Conservation (phyloP, 1,140 invertebrate genomes). For the Drosophila ananassae region DNA sequence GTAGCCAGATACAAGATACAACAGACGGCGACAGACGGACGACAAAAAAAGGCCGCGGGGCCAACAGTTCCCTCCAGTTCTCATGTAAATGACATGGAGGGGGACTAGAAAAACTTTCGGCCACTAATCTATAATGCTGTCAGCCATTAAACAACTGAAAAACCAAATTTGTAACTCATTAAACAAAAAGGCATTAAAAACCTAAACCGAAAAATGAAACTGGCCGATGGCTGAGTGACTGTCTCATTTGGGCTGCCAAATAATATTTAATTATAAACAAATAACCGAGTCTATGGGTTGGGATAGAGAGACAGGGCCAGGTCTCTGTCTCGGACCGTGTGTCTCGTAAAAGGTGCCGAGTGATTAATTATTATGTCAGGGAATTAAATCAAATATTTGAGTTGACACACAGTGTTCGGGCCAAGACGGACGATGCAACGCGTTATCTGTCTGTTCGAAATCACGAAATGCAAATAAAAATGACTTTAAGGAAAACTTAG, state of each 20-base stretch:
- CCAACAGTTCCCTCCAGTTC: conserved; percentile 64
- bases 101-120: conserved; percentile 66
- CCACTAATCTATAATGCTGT: conserved; percentile 81
- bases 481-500: conserved; percentile 56
- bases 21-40: conserved; percentile 44
- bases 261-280: conserved; percentile 83
- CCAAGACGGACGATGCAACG: conserved; percentile 13
- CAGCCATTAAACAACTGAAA: conserved; percentile 80
- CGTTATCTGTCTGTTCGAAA: conserved; percentile 66
- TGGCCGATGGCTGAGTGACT: conserved; percentile 68
- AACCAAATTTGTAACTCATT: conserved; percentile 82
- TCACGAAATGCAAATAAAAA: conserved; percentile 83
- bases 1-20: conserved; percentile 68
- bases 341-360: conserved; percentile 73
- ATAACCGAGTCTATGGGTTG: conserved; percentile 50
- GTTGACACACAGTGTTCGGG: conserved; percentile 48
- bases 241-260: conserved; percentile 80
- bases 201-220: conserved; percentile 49
- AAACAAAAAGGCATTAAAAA: conserved; percentile 44
- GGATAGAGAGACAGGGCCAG: conserved; percentile 13
- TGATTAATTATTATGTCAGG: conserved; percentile 82
- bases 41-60: conserved; percentile 59
- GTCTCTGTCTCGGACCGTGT: conserved; percentile 38
- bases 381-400: conserved; percentile 83
- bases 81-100: conserved; percentile 41